Conservation (phyloP, 1,140 invertebrate genomes). For the Cyclina sinensis region DNA sequence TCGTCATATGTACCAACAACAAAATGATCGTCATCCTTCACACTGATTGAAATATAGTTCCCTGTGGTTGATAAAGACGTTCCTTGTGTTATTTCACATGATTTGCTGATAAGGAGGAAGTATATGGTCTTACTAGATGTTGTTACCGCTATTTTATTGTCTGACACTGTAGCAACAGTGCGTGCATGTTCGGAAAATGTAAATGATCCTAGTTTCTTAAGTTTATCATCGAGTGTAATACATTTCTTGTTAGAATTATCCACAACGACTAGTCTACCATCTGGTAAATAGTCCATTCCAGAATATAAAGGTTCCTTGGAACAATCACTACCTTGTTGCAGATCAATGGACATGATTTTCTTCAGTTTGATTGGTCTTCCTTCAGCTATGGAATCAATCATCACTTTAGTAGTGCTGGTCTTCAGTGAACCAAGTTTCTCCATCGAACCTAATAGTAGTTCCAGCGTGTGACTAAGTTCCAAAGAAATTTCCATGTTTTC, state of each 20-base stretch:
- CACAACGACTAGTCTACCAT: not conserved
- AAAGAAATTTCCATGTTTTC: not conserved
- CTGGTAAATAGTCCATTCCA: not conserved
- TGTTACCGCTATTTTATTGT: conserved; percentile 3
- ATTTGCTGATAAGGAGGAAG: not conserved
- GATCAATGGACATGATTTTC: not conserved
- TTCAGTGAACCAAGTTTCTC: not conserved
- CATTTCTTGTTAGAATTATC: not conserved
- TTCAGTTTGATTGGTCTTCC: not conserved
- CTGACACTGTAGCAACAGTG: not conserved
- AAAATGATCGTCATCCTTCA: not conserved
- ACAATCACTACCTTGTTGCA: not conserved
- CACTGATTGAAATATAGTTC: not conserved
- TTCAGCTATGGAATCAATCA: not conserved
- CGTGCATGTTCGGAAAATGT: not conserved
- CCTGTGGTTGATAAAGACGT: not conserved
- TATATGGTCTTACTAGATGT: not conserved
- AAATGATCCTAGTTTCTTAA: not conserved
- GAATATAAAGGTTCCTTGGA: not conserved
- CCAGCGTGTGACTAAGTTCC: not conserved
- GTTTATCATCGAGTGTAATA: not conserved
- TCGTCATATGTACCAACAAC: not conserved
- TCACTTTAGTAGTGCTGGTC: not conserved
- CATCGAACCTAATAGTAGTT: not conserved
- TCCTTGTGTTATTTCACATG: not conserved